These are phyloP conservation scores for Micronycteris hirsuta DNA, from an alignment of 2,113 vertebrate species.

Conservation along the genomic window DNA sequence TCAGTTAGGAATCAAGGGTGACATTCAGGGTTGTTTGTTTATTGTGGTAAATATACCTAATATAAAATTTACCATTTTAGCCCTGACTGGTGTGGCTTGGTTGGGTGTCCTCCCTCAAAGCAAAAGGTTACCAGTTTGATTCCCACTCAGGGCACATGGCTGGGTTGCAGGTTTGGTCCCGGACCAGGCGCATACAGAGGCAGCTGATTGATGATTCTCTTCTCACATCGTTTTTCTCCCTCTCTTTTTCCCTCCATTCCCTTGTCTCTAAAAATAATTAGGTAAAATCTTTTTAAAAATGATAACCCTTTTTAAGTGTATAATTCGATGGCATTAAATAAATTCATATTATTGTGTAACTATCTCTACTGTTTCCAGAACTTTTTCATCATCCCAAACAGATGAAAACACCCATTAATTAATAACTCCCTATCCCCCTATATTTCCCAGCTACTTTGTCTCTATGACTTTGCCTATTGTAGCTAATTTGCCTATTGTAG, in stretches of 20 bases:
- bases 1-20: conserved; percentile 3
- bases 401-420: background rate
- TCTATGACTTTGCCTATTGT: background rate
- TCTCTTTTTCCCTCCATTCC: no score
- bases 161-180: no score
- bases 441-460: background rate
- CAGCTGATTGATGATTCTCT: no score
- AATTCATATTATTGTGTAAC: background rate
- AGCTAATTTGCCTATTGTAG: background rate
- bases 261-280: no score
- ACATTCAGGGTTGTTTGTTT: background rate
- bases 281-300: no score
- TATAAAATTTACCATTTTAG: background rate
- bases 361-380: background rate
- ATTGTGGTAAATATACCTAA: background rate
- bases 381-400: background rate
- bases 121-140: no score
- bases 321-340: background rate
- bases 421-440: background rate
- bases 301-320: background rate
- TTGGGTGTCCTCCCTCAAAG: no score
- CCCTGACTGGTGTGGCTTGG: no score
- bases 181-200: no score
- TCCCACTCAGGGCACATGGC: no score
- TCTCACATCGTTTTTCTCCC: no score